phyloP scores from a whole-genome alignment of 2,113 vertebrate species.

The Lophius piscatorius region DNA sequence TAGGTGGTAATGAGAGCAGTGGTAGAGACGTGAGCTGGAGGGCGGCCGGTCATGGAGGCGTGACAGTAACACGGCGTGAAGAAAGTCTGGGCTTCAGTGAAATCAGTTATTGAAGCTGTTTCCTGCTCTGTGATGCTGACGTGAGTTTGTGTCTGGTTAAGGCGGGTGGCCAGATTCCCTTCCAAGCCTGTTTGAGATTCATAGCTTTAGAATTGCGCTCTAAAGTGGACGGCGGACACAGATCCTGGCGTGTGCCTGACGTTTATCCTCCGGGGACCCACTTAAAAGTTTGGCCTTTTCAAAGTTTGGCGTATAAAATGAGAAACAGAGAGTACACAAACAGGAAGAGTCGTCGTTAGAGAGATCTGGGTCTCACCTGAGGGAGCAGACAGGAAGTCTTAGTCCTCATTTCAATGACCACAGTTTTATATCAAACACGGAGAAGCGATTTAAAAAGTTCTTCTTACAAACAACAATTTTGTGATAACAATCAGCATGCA shows the following conservation, averaged over 20 bases:
- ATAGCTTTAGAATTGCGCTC: slow-evolving; percentile 67
- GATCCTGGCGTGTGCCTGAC: slow-evolving; percentile 35
- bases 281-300: slow-evolving; percentile 47
- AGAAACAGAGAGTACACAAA: not conserved
- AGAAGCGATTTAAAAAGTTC: too few species aligned
- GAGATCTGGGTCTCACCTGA: too few species aligned
- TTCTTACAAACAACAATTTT: too few species aligned
- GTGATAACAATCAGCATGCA: too few species aligned
- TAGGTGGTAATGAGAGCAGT: too few species aligned
- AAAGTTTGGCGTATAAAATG: slow-evolving; percentile 32
- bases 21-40: too few species aligned
- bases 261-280: slow-evolving; percentile 35
- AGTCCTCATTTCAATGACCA: too few species aligned
- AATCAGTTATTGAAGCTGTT: slow-evolving; percentile 56
- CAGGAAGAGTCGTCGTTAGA: too few species aligned
- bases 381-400: too few species aligned
- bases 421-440: too few species aligned
- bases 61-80: slow-evolving; percentile 41
- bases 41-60: slow-evolving; percentile 33
- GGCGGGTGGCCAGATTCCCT: slow-evolving; percentile 48
- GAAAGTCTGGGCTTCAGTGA: slow-evolving; percentile 26
- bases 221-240: slow-evolving; percentile 49
- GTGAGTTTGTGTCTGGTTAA: slow-evolving; percentile 7
- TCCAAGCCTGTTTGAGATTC: slow-evolving; percentile 68
- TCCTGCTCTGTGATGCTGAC: slow-evolving; percentile 25